phyloP scores from a whole-genome alignment of 2,797 vertebrate genomes.

The Lophius americanus region DNA sequence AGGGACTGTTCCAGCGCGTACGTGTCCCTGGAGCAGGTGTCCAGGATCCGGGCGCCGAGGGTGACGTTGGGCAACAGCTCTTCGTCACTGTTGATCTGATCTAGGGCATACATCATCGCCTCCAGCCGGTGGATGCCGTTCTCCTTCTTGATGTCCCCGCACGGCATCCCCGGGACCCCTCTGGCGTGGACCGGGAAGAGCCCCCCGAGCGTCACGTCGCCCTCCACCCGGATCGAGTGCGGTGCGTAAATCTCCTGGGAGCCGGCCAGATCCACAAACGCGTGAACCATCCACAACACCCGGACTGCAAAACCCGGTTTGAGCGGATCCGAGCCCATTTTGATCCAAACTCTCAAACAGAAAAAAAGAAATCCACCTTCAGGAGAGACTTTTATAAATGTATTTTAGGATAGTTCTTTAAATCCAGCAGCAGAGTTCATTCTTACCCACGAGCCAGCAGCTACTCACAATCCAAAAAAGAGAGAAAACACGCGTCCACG shows the following conservation, averaged over 20 bases:
- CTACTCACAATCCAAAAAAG: no score
- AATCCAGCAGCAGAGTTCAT: conserved; percentile 50
- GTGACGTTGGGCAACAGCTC: conserved; percentile 94
- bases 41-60: conserved; percentile 92
- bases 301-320: conserved; percentile 53
- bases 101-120: conserved; percentile 95
- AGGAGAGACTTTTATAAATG: no score
- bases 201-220: conserved; percentile 95
- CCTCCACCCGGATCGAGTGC: conserved; percentile 94
- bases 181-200: conserved; percentile 94
- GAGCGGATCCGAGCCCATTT: conserved; percentile 49
- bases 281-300: conserved; percentile 71
- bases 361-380: no score
- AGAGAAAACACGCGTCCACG: not conserved
- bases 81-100: conserved; percentile 95
- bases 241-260: conserved; percentile 94
- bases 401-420: conserved; percentile 49
- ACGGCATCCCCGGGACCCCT: conserved; percentile 85
- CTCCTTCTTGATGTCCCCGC: conserved; percentile 93
- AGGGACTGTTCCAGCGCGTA: conserved; percentile 96
- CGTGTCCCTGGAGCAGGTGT: conserved; percentile 96
- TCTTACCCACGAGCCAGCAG: conserved; percentile 5
- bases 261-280: conserved; percentile 70
- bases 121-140: conserved; percentile 96
- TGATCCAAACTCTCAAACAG: not conserved